Base-by-base conservation (phyloP, 2,113 vertebrate species). In the Sciurus niger region DNA sequence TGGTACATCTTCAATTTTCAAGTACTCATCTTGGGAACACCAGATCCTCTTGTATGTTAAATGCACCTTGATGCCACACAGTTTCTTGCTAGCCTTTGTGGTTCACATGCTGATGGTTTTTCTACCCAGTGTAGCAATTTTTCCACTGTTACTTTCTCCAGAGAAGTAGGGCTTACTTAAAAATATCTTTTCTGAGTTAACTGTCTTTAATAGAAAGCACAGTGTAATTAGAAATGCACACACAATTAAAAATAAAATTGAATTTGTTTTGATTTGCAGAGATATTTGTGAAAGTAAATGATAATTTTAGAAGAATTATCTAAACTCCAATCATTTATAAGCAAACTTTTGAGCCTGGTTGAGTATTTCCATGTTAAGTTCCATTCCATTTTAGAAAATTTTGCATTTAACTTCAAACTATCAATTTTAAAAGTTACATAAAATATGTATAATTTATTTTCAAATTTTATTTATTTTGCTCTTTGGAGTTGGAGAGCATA, bases 321-420 rank as follows among this genome's bases (percentile, higher is more conserved):
- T 88, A 90, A 67, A 37, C 53, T 68, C 16, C 60, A 37, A 28
- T 68, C 80, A 85, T 79, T 63, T 40, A 53, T 70, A 90, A 65
- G 20, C 88, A 58, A 95, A 58, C 16, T 82, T 90, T 89, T 96
- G 25, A 58, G 17, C 22, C 32, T 51, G 17, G 34, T 48, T 65
- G 85, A 78, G 2, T 77, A 65, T 97, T 95, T 84, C 58, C 20
- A 14, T 79, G 37, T 89, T 79, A 90, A 89, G 18, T 88, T 93
- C 6, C n/a, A 6, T 72, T 48, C 58, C 28, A 72, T 92, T 95
- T 83, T 83, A 93, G 72, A 92, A 83, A 91, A 83, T 48, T 76
- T 51, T 92, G 18, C 46, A 65, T 82, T 93, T 89, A 86, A 88
- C 67, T 74, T 92, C 67, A 94, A 73, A 34, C 60, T 92, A 8